Evolutionary conservation across 2,888 invertebrate species (phyloP), one percentile per base, ranked within the genome.

Genomic region (Stenodema calcarata): DNA sequence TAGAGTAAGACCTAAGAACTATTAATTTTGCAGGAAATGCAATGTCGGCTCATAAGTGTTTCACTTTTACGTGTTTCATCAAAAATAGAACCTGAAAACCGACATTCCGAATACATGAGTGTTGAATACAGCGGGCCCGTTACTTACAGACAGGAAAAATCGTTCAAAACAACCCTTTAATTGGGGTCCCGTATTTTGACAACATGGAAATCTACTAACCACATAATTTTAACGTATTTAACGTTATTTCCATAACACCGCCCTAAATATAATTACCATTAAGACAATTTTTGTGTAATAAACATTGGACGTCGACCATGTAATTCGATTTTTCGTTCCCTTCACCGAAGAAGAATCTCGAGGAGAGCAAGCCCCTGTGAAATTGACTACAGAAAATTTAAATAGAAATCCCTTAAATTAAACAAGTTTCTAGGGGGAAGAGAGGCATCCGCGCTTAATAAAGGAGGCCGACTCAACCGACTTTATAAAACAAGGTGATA

Each of bases 401-500:
- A 14, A 23, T 35, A n/a, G 76, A 76, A 76, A 18, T 42, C n/a
- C 41, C 76, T 76, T 76, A 42, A 76, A 76, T 76, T 76, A 76
- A 76, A 76, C 76, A 76, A 76, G 42, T 76, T 76, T 54, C 54
- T 23, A 4, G 42, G n/a, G n/a, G 12, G 35, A 76, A n/a, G 54
- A 54, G 41, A 23, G 28, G 18, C 80, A 50, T 80, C 80, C 28
- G 50, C 80, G 18, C 80, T 47, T 28, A 50, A 47, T 76, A 76
- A 76, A 16, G 23, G 76, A 54, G 42, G 50, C 12, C 80, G 50
- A 50, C 30, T 28, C 76, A 3, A 80, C 27, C 3, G 28, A 47
- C 80, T 80, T 47, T 80, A 73, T 80, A 28, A 76, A 30, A 80
- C 80, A 47, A 50, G 47, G 80, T 50, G 80, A 50, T 80, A 47